Conservation (phyloP, 2,113 vertebrate species). For the Pelodiscus sinensis region DNA sequence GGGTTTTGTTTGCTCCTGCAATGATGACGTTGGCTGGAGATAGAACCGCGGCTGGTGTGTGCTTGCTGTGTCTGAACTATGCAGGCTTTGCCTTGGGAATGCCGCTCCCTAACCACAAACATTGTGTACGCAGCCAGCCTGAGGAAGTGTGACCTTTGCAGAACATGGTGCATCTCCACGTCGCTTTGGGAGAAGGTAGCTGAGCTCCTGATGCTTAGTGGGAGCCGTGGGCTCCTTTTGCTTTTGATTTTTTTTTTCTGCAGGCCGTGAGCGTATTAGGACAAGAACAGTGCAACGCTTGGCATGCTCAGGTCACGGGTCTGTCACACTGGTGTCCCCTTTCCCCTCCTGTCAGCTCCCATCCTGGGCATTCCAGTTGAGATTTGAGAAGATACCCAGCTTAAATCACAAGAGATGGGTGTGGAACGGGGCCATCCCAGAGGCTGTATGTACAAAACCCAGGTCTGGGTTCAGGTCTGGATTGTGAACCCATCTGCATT, state of each 20-base stretch:
- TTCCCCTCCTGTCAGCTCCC: not conserved
- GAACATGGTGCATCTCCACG: not conserved
- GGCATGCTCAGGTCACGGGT: not conserved
- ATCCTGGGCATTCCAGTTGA: not conserved
- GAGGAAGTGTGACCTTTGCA: not conserved
- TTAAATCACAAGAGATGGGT: not conserved
- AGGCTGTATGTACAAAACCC: not conserved
- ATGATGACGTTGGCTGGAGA: slow-evolving; percentile 11
- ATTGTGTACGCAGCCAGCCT: slow-evolving; percentile 34
- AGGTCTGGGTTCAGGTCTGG: not conserved
- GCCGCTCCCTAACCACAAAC: slow-evolving; percentile 62
- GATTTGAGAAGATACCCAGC: not conserved
- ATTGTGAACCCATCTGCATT: accelerated
- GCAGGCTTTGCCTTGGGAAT: not conserved
- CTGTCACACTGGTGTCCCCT: not conserved
- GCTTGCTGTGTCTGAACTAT: slow-evolving; percentile 24
- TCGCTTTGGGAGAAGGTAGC: not conserved
- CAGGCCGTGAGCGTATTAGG: not conserved
- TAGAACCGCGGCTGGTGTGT: slow-evolving; percentile 11
- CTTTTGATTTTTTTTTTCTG: not conserved
- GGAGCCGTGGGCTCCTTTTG: not conserved
- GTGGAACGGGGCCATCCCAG: not conserved
- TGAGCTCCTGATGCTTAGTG: not conserved
- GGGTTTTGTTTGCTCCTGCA: slow-evolving; percentile 39
- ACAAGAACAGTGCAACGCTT: not conserved